These are phyloP conservation scores for Sminthurinus aureus DNA, from an alignment of 2,888 invertebrate genomes.

Conservation along the genomic window DNA sequence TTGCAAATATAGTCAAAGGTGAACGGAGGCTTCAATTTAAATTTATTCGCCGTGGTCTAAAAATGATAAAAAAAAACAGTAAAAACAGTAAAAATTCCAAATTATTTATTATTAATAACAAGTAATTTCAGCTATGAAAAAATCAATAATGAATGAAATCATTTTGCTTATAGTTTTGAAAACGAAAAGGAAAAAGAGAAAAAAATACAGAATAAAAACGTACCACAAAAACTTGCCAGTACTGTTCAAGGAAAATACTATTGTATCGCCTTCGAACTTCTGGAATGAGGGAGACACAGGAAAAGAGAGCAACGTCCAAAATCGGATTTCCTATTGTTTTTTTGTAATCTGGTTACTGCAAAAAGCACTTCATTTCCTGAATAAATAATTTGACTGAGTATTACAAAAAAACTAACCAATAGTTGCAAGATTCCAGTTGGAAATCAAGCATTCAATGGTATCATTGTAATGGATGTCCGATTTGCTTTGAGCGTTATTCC, in stretches of 20 bases:
- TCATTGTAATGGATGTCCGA: neutral
- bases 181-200: neutral
- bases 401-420: no score
- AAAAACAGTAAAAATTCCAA: no score
- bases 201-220: neutral
- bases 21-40: conserved; percentile 44
- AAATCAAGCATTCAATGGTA: conserved; percentile 53
- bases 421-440: conserved; percentile 60
- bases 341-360: no score
- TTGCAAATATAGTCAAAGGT: conserved; percentile 42
- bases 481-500: neutral
- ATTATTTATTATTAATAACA: no score
- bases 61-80: neutral
- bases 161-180: neutral
- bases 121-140: no score
- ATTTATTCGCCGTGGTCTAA: conserved; percentile 11
- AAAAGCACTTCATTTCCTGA: no score
- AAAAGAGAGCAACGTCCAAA: conserved; percentile 59
- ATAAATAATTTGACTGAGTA: no score
- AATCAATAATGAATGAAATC: no score
- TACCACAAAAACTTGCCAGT: conserved; percentile 55
- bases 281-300: conserved; percentile 57
- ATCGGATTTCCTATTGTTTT: conserved; percentile 60
- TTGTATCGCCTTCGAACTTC: conserved; percentile 50
- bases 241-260: conserved; percentile 55